Base-by-base conservation (phyloP, 2,888 invertebrate genomes). In the Idaea dimidiata region DNA sequence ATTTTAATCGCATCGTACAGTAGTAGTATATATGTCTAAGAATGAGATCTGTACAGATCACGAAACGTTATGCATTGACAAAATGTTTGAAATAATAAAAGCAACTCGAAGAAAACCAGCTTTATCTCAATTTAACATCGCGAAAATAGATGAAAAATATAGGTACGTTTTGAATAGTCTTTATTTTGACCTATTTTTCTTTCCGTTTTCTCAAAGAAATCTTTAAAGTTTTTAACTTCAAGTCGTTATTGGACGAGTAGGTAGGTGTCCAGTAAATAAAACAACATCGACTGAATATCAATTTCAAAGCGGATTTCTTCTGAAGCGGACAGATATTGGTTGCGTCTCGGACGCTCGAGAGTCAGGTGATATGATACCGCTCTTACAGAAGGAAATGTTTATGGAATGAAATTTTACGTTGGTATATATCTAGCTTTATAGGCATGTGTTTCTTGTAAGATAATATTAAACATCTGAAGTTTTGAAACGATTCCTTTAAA, bases 271-370 rank as follows among this genome's bases (percentile, higher is more conserved):
- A 65, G 63, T 69, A 69, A 66, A 71, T 71, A 71, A 68, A 71
- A 69, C 66, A 71, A 68, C 67, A 64, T 63, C 61, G 43, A 16
- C 59, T 59, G 71, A 71, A 71, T 71, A 71, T 71, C 71, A 71
- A 71, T 71, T 69, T 71, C 67, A 69, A 69, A 67, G 69, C 63
- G 67, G 67, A 69, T 68, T 68, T 69, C 43, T 67, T 69, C 71
- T 56, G 54, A 53, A 53, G 54, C 58, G 54, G 16, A 57, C 59
- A 61, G 72, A 67, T 72, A 72, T 72, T 72, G 70, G 66, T 66
- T 72, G 60, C 61, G 58, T 60, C 66, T 61, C 59, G 55, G 62
- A 60, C 62, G 60, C 43, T 43, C 43, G 10, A 10, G 14, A 14
- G 8, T 43, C 43, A 10, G 43, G 43, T 43, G 43, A 43, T 43